Evolutionary conservation across 2,113 vertebrate species (phyloP), one percentile per base, ranked within the genome.

Genomic region (Toxotes jaculatrix): DNA sequence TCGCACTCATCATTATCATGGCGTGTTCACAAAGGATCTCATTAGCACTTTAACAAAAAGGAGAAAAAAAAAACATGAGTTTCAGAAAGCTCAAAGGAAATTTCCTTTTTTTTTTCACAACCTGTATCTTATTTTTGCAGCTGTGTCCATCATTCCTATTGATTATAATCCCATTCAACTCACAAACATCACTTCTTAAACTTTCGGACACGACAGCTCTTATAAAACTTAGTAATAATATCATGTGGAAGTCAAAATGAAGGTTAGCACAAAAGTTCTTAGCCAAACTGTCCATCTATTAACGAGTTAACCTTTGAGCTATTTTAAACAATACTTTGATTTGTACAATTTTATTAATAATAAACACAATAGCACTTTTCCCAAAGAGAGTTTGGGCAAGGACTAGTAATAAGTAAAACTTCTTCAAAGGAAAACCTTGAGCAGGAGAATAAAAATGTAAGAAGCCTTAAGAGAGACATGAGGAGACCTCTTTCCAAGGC

Each of bases 31-130:
- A 63, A 72, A 82, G 47, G 77, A 78, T 65, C 53, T 21, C 62
- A 82, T 86, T 80, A 80, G 62, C 3, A 4, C 57, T 74, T 49
- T 38, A 23, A 82, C 45, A 85, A 42, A 71, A 77, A 59, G 36
- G 43, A 73, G 27, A 1, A 31, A 32, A 84, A 66, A 12, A 64
- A 63, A 61, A 16, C 32, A 61, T 11, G 8, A 43, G n/a, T 8
- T 4, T 4, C 12, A 7, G 21, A 43, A 21, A 66, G 1, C 14
- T 69, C 11, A 74, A 70, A 76, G 47, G 61, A 23, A 31, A 38
- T 31, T 67, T 36, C 7, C 31, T 66, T 51, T 74, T 27, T 27
- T 27, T 27, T 42, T 63, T 13, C 53, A 72, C 8, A 60, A 43
- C 32, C 1, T 19, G 19, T 0, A n/a, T 67, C 38, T 47, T 32